Conservation (phyloP, 2,113 vertebrate species). For the Perca schrenkii region DNA sequence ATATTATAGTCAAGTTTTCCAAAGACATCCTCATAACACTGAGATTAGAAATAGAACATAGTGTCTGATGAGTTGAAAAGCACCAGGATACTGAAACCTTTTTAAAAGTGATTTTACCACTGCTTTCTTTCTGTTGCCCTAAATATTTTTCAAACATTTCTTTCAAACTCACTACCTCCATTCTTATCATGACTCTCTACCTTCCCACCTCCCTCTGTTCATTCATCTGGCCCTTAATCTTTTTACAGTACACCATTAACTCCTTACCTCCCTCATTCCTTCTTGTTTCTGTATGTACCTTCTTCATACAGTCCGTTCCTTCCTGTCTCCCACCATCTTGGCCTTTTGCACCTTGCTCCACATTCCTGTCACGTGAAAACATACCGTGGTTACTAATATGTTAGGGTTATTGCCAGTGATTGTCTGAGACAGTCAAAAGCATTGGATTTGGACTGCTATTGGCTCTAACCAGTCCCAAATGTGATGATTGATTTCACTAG, state of each 20-base stretch:
- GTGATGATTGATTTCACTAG: conserved; percentile 21
- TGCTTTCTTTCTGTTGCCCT: too few relatives aligned
- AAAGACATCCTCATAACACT: neutral
- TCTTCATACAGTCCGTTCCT: neutral
- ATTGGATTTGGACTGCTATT: neutral
- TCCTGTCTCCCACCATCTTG: neutral
- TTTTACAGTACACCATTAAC: neutral
- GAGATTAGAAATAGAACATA: too few relatives aligned
- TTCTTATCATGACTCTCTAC: neutral
- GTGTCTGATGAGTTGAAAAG: neutral
- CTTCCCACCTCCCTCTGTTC: neutral
- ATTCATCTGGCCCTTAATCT: neutral
- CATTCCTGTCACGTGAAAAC: neutral
- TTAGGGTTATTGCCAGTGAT: neutral
- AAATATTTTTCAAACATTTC: neutral
- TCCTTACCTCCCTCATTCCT: neutral
- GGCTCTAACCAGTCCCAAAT: conserved; percentile 26
- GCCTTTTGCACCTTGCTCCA: neutral
- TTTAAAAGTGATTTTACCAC: too few relatives aligned
- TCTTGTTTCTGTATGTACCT: neutral
- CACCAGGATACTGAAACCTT: too few relatives aligned
- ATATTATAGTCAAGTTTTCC: neutral
- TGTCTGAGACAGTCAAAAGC: neutral
- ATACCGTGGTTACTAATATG: neutral
- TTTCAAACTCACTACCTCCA: neutral